These are phyloP conservation scores for Phrixothrix hirtus DNA, from an alignment of 2,888 invertebrate genomes.

Conservation along the genomic window DNA sequence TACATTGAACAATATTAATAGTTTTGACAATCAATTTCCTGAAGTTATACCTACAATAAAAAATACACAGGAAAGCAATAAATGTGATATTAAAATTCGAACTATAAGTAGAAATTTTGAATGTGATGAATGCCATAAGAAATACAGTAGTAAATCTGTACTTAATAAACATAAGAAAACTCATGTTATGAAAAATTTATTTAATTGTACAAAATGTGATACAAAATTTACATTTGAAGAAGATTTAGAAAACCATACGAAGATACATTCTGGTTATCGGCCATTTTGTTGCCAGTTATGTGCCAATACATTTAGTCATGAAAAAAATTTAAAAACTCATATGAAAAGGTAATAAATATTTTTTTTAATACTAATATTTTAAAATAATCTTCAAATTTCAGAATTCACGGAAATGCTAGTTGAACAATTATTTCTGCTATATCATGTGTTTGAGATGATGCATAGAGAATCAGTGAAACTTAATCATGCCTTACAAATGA, in stretches of 20 bases:
- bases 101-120: slow-evolving; percentile 36
- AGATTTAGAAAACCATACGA: slow-evolving; percentile 63
- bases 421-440: too few relatives aligned
- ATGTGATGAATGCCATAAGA: slow-evolving; percentile 50
- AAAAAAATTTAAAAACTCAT: slow-evolving; percentile 65
- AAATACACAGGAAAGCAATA: slow-evolving; percentile 13
- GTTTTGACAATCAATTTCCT: slow-evolving; percentile 2
- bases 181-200: slow-evolving; percentile 65
- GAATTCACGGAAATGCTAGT: slow-evolving; percentile 3
- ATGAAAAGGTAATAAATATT: slow-evolving; percentile 54
- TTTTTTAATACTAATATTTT: not conserved
- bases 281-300: slow-evolving; percentile 64
- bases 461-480: too few relatives aligned
- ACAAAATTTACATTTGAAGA: slow-evolving; percentile 66
- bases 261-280: slow-evolving; percentile 62
- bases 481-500: too few relatives aligned
- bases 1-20: slow-evolving; percentile 4
- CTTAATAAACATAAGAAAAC: slow-evolving; percentile 51
- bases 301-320: slow-evolving; percentile 62
- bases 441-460: too few relatives aligned
- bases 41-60: slow-evolving; percentile 7
- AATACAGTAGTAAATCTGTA: slow-evolving; percentile 47
- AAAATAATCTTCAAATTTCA: slow-evolving; percentile 3
- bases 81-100: slow-evolving; percentile 6
- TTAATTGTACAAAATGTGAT: slow-evolving; percentile 61